Percentiles rank a stretch among this genome's conserved stretches.
Conservation (phyloP, 1,140 invertebrate species). For the Leucophenga varia region DNA sequence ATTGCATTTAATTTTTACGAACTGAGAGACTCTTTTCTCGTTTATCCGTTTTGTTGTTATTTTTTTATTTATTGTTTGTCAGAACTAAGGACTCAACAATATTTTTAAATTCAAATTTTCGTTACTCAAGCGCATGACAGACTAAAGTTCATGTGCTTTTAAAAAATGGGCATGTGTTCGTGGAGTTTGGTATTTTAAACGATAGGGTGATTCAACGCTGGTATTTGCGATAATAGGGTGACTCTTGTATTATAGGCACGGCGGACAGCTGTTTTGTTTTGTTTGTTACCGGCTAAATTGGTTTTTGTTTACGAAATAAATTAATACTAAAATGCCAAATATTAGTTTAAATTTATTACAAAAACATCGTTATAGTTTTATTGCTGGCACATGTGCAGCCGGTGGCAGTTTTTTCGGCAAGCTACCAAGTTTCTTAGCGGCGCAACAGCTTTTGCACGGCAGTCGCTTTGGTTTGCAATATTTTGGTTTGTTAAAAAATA, state of each 20-base stretch:
- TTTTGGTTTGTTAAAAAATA: no score
- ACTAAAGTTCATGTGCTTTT: no score
- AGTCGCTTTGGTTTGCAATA: no score
- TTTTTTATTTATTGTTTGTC: no score
- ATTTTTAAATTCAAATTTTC: no score
- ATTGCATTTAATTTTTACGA: no score
- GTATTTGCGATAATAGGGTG: not conserved
- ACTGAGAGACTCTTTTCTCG: no score
- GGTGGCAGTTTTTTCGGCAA: constrained; percentile 50
- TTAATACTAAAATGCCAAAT: not conserved
- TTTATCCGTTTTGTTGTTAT: no score
- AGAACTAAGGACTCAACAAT: no score
- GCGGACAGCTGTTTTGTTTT: not conserved
- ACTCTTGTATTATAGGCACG: not conserved
- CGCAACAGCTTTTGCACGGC: constrained; percentile 11
- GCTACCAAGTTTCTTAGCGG: constrained; percentile 32
- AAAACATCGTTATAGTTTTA: constrained; percentile 37
- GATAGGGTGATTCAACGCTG: not conserved
- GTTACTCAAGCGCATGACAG: no score
- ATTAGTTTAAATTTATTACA: not conserved
- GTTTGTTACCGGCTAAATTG: not conserved
- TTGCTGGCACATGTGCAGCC: constrained; percentile 42
- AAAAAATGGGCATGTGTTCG: no score
- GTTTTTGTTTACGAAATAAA: constrained; percentile 1
- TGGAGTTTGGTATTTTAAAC: not conserved